A percentile compares a stretch with the other conserved stretches of the same genome.
Evolutionary conservation across 2,113 vertebrate genomes (phyloP).

Genomic region (human): GRCh38 chr12:42586001-42586500

Average conservation of each 20-base stretch:
- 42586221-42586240: not conserved
- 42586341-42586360: not conserved
- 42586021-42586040: not conserved
- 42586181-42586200: not conserved
- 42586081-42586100: not conserved
- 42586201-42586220: not conserved
- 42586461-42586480: not conserved
- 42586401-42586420: not conserved
- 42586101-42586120: not conserved
- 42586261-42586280: conserved; percentile 21
- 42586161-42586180: not conserved
- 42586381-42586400: not conserved
- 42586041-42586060: conserved; percentile 1
- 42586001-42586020: not conserved
- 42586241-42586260: not conserved
- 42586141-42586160: not conserved
- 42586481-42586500: not conserved
- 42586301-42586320: not conserved
- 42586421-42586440: not conserved
- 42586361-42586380: not conserved
- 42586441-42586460: not conserved
- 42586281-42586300: not conserved
- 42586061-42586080: not conserved
- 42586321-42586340: not conserved
- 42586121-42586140: not conserved